Conservation (phyloP, 2,113 vertebrate species). For the Aepyceros melampus region DNA sequence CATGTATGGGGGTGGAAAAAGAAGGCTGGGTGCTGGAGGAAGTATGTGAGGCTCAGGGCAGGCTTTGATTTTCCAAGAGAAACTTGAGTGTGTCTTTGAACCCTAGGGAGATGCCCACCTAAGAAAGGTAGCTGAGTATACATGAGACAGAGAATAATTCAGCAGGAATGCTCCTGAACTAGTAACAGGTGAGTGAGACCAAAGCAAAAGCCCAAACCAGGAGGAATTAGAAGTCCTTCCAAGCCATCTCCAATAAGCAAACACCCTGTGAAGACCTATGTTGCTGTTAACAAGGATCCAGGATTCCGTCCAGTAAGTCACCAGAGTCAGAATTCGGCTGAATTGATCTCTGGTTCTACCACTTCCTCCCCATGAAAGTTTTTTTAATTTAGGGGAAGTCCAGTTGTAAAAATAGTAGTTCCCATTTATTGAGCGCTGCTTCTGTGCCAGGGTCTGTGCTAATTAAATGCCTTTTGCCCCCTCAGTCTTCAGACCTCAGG, state of each 20-base stretch:
- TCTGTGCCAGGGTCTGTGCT: background rate
- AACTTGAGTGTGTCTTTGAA: background rate
- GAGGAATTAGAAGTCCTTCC: too few species aligned
- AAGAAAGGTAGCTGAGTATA: background rate
- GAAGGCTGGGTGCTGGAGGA: background rate
- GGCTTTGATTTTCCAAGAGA: background rate
- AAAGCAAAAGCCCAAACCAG: background rate
- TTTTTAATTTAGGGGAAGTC: background rate
- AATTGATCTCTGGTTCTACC: background rate
- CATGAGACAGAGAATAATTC: background rate
- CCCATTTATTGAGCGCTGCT: background rate
- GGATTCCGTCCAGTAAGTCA: background rate
- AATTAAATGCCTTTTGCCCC: background rate
- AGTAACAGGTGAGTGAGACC: background rate
- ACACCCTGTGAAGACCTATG: fast-evolving
- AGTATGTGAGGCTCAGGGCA: background rate
- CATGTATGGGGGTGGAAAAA: background rate
- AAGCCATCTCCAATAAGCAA: fast-evolving
- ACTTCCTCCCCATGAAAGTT: background rate
- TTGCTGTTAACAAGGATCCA: background rate
- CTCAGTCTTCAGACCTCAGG: background rate
- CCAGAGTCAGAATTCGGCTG: background rate
- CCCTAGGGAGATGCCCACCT: background rate
- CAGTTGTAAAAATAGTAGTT: background rate
- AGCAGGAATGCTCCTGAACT: background rate